Conservation (phyloP, 2,888 invertebrate species). For the Xylophagus ater region DNA sequence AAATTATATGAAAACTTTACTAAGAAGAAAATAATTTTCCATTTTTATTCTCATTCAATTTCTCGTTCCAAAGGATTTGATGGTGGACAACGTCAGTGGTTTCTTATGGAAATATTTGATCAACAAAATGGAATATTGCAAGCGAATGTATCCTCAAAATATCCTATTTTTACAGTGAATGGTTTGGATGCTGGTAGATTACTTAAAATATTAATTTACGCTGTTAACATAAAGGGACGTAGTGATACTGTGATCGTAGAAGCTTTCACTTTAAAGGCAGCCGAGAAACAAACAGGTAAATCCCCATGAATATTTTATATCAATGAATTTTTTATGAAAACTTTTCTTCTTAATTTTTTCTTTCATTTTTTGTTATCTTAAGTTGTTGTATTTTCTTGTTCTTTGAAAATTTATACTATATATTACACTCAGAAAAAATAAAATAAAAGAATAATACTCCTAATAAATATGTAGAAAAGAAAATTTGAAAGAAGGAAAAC, state of each 20-base stretch:
- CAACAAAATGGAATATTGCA: slow-evolving; percentile 48
- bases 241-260: slow-evolving; percentile 61
- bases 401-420: too few species aligned
- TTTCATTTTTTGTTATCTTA: neutral
- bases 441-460: slow-evolving; percentile 14
- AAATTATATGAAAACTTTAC: neutral
- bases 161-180: slow-evolving; percentile 63
- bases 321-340: slow-evolving; percentile 19
- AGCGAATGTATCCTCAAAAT: slow-evolving; percentile 56
- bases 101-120: slow-evolving; percentile 61
- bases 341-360: neutral
- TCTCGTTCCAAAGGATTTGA: slow-evolving; percentile 46
- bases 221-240: slow-evolving; percentile 70
- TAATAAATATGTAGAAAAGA: slow-evolving; percentile 14
- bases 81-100: slow-evolving; percentile 63
- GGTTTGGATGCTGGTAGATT: slow-evolving; percentile 68
- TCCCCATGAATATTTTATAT: slow-evolving; percentile 21
- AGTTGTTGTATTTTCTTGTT: too few species aligned
- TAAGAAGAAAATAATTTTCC: neutral
- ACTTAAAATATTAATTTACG: slow-evolving; percentile 67
- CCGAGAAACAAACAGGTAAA: slow-evolving; percentile 67
- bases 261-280: slow-evolving; percentile 61
- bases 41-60: neutral
- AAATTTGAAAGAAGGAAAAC: slow-evolving; percentile 7
- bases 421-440: too few species aligned